Base-by-base conservation (phyloP, 2,113 vertebrate species). In the Herpetotheres cachinnans region DNA sequence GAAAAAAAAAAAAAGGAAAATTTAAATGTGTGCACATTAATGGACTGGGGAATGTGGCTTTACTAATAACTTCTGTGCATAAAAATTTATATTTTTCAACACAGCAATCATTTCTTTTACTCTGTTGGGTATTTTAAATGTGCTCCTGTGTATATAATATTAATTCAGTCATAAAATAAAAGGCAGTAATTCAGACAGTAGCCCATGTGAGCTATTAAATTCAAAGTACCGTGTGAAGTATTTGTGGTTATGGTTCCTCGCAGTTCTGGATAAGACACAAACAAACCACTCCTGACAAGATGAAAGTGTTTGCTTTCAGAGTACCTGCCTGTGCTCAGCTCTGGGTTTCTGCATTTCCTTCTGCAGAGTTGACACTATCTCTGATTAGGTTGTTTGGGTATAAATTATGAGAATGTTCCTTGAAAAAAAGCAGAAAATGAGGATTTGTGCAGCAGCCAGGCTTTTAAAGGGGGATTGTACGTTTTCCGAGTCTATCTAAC, bases 101-200 rank as follows among this genome's bases (percentile, higher is more conserved):
- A 86, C 27, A 69, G 89, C 86, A 87, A 74, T 92, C 79, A 87
- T 96, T 96, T 94, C 96, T 93, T 97, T 97, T 96, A 95, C 91
- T 88, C 95, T 96, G 82, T 91, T 88, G 97, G 96, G 97, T 96
- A 86, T 97, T 97, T 97, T 96, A 97, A 97, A 90, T 74, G 96
- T 93, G 97, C 97, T 96, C 96, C 80, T 97, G 97, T 97, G 96
- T 97, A 93, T 95, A 97, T 96, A 94, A 96, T 92, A 94, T 96
- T 98, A 97, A 98, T 96, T 97, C 95, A 93, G 95, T 94, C 89
- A 38, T 97, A 97, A 98, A 98, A 97, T 94, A 95, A 95, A 96
- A 98, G 94, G 95, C 92, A 82, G 87, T 94, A 91, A 98, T 95
- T 97, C 97, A 93, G 93, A 95, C 71, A 80, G 95, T 89, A 91